Base-by-base conservation (phyloP, 2,113 vertebrate species). In the Verasper variegatus region DNA sequence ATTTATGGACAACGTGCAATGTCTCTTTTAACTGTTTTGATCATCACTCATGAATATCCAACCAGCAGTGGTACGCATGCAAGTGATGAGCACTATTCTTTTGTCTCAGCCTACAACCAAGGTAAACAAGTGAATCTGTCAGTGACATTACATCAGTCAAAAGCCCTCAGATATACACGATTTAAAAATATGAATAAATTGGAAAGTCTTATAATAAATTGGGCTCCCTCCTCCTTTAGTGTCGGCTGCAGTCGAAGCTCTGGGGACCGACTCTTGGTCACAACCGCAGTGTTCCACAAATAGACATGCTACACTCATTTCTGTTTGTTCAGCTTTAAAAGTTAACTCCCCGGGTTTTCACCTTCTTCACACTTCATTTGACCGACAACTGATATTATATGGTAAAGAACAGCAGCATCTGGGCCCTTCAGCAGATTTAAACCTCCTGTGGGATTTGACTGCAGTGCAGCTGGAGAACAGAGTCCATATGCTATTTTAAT, bases 381-480 rank as follows among this genome's bases (percentile, higher is more conserved):
- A 81, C 71, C 40, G 27, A 59, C n/a, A 12, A 47, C 64, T 66
- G 24, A 21, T 49, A 27, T 62, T 3, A 67, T 75, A 45, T 20
- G 68, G 18, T 68, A 12, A 57, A 78, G 31, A 59, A 24, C 3
- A 67, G 70, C 65, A 31, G 68, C 83, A 86, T 81, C 89, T 89
- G 89, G 76, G 68, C 49, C 54, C 51, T 52, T 65, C 2, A 76
- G 58, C 60, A 64, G 59, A 31, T 78, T 21, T 14, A 35, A 64
- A 56, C 59, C 17, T 74, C 83, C 54, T 7, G 2, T 20, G 81
- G 81, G 81, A 63, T 64, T 68, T 65, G 31, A 84, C 78, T 24
- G 20, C 67, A 75, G 40, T 23, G 68, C 54, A 79, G 59, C 69
- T 37, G 18, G 59, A 76, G 70, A 74, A 58, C 47, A 35, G 49